A percentile compares a stretch with the other conserved stretches of the same genome.
These are phyloP conservation scores for Gasteruption jaculator DNA, from an alignment of 2,888 invertebrate species.

Conservation along the genomic window DNA sequence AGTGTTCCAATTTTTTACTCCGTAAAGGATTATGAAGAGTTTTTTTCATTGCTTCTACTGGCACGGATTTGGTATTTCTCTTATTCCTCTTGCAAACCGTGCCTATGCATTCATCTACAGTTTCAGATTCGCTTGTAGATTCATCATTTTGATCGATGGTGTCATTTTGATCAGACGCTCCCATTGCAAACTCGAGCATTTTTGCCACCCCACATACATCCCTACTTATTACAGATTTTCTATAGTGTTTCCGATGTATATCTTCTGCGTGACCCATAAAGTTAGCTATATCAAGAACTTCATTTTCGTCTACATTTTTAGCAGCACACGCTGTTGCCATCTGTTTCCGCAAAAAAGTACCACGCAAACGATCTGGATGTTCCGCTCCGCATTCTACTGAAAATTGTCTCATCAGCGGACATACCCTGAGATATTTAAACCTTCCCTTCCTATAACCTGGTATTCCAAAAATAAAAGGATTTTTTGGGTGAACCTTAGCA, in stretches of 20 bases:
- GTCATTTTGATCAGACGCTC: too few relatives aligned
- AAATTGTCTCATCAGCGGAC: conserved; percentile 10
- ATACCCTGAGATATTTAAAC: conserved; percentile 11
- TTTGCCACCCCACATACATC: conserved; percentile 14
- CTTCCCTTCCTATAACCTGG: conserved; percentile 10
- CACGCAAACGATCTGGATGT: conserved; percentile 15
- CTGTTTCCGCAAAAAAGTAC: conserved; percentile 14
- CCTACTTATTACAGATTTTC: conserved; percentile 9
- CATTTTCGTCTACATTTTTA: conserved; percentile 12
- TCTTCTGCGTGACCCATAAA: conserved; percentile 18
- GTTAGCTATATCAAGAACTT: conserved; percentile 15
- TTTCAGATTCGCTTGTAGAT: too few relatives aligned
- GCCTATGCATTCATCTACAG: too few relatives aligned
- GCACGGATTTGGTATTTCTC: too few relatives aligned
- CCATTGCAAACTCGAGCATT: conserved; percentile 14
- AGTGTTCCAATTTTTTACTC: too few relatives aligned
- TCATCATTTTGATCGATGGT: too few relatives aligned
- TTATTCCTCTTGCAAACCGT: too few relatives aligned
- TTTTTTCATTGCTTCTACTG: too few relatives aligned
- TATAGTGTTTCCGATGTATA: conserved; percentile 13
- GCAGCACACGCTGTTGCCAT: conserved; percentile 15
- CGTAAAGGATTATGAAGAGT: too few relatives aligned
- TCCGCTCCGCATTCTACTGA: conserved; percentile 13
- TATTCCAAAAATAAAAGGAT: conserved; percentile 18
- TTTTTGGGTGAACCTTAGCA: conserved; percentile 12